Conservation (phyloP, 2,113 vertebrate species). For the Oryzias woworae region DNA sequence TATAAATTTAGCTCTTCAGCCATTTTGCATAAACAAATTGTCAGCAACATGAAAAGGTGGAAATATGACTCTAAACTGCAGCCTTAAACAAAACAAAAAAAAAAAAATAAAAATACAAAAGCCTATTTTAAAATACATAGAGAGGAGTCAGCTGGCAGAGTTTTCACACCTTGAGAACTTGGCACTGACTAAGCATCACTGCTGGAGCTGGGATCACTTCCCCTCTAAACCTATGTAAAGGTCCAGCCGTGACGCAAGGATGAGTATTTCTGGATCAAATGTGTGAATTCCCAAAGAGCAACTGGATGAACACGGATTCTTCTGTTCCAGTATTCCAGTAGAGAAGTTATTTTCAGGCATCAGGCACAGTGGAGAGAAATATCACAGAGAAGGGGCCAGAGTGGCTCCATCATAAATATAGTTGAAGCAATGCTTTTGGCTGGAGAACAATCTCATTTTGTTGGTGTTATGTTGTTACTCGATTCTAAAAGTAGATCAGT, state of each 20-base stretch:
- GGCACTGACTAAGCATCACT: constrained; percentile 51
- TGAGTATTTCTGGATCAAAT: constrained; percentile 68
- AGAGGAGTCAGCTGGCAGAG: constrained; percentile 55
- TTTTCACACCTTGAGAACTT: constrained; percentile 70
- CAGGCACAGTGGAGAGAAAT: constrained; percentile 56
- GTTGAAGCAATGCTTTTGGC: constrained; percentile 44
- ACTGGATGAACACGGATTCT: constrained; percentile 68
- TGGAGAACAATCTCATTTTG: constrained; percentile 54
- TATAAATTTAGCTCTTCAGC: no score
- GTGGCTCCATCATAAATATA: constrained; percentile 35
- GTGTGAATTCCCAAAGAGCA: constrained; percentile 59
- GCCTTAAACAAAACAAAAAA: neutral
- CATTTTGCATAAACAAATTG: no score
- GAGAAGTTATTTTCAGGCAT: constrained; percentile 71
- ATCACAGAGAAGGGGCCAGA: constrained; percentile 53
- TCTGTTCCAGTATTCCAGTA: constrained; percentile 64
- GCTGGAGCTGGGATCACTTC: constrained; percentile 53
- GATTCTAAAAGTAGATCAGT: constrained; percentile 53
- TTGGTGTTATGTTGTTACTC: constrained; percentile 38
- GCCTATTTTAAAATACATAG: constrained; percentile 56
- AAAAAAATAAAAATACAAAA: neutral
- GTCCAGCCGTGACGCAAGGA: constrained; percentile 68
- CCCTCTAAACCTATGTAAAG: constrained; percentile 45
- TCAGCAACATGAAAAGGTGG: neutral
- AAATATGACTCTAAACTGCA: neutral